These are phyloP conservation scores for Delichon dasypus DNA, from an alignment of 2,797 vertebrate genomes.

Conservation along the genomic window DNA sequence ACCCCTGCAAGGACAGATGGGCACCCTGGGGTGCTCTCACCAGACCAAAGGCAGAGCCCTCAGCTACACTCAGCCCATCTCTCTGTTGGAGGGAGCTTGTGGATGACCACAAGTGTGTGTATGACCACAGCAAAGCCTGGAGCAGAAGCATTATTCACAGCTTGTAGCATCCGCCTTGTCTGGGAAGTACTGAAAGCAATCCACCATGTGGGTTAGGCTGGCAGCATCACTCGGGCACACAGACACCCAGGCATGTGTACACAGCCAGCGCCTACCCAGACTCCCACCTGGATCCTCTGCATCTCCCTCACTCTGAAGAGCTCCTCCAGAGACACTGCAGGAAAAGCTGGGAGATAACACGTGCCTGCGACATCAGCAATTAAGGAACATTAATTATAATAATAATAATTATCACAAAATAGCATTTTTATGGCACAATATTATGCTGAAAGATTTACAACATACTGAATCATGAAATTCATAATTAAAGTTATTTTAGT, in stretches of 20 bases:
- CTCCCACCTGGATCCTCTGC: background rate
- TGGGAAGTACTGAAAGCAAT: background rate
- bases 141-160: background rate
- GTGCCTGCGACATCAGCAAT: conserved; percentile 62
- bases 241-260: background rate
- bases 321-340: conserved; percentile 19
- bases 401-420: conserved; percentile 75
- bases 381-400: conserved; percentile 73
- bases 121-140: background rate
- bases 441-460: conserved; percentile 73
- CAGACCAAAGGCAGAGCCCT: background rate
- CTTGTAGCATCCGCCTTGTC: background rate
- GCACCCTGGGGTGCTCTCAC: background rate
- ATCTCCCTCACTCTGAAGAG: fast-evolving
- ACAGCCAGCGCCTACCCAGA: fast-evolving
- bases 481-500: conserved; percentile 73
- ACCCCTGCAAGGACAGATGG: fast-evolving
- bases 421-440: conserved; percentile 75
- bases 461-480: conserved; percentile 66
- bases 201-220: fast-evolving
- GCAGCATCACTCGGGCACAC: fast-evolving
- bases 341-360: conserved; percentile 52
- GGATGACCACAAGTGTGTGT: fast-evolving
- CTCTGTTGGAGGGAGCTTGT: fast-evolving
- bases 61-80: background rate